These are phyloP conservation scores for Helleia helle DNA, from an alignment of 2,888 invertebrate genomes.

Conservation along the genomic window DNA sequence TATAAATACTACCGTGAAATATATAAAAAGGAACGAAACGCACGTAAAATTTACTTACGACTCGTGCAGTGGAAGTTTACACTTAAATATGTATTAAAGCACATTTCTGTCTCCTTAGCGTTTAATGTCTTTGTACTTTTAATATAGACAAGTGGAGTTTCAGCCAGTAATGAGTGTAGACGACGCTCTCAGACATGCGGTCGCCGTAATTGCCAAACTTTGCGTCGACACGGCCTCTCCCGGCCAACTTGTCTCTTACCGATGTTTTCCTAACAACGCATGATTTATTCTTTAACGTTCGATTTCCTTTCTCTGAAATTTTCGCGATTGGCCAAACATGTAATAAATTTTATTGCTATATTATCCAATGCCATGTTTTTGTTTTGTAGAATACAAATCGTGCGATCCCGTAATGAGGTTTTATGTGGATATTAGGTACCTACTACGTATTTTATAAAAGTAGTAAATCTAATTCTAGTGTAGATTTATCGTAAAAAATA, in stretches of 20 bases:
- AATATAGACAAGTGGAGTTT: conserved; percentile 65
- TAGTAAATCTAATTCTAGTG: no score
- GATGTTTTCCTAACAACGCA: conserved; percentile 62
- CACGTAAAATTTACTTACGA: not conserved
- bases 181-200: conserved; percentile 70
- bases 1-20: no score
- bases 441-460: no score
- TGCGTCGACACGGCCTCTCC: conserved; percentile 46
- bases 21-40: not conserved
- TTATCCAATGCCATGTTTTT: not conserved
- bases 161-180: conserved; percentile 65
- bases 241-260: conserved; percentile 55
- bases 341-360: conserved; percentile 4
- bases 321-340: not conserved
- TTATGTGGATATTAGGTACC: no score
- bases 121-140: conserved; percentile 38
- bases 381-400: no score
- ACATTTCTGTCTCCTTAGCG: conserved; percentile 7
- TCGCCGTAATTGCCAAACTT: conserved; percentile 73
- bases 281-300: conserved; percentile 28
- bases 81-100: conserved; percentile 9
- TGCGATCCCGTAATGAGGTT: no score
- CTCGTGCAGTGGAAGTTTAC: not conserved
- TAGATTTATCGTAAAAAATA: no score
- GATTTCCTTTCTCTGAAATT: conserved; percentile 2